phyloP scores from a whole-genome alignment of 2,797 vertebrate species.

The Siniperca obscura region DNA sequence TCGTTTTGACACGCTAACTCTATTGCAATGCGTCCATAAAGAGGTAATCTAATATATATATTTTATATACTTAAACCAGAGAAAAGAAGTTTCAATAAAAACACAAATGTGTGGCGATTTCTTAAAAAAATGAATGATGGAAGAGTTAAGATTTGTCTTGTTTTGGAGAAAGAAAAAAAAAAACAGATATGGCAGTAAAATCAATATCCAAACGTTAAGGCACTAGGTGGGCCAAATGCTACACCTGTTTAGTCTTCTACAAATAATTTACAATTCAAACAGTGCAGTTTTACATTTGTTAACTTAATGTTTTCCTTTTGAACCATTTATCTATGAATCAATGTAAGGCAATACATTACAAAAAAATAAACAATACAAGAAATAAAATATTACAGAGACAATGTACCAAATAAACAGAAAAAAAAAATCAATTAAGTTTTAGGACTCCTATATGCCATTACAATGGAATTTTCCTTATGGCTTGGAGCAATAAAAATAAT shows the following conservation, averaged over 20 bases:
- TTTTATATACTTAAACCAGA: slow-evolving; percentile 76
- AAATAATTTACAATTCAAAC: slow-evolving; percentile 99
- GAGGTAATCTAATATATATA: slow-evolving; percentile 75
- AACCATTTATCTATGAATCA: slow-evolving; percentile 91
- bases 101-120: slow-evolving; percentile 71
- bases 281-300: slow-evolving; percentile 99
- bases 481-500: slow-evolving; percentile 91
- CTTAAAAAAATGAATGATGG: slow-evolving; percentile 75
- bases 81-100: slow-evolving; percentile 78
- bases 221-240: slow-evolving; percentile 94
- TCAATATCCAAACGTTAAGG: slow-evolving; percentile 94
- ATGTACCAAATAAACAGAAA: slow-evolving; percentile 91
- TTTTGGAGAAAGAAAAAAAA: slow-evolving; percentile 82
- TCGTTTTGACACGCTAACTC: slow-evolving; percentile 74
- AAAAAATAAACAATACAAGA: slow-evolving; percentile 81
- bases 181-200: slow-evolving; percentile 92
- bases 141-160: slow-evolving; percentile 82
- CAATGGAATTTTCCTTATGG: slow-evolving; percentile 92
- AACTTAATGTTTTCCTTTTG: slow-evolving; percentile 95
- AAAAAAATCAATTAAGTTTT: slow-evolving; percentile 87
- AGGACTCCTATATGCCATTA: slow-evolving; percentile 91
- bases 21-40: slow-evolving; percentile 84
- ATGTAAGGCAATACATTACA: slow-evolving; percentile 97
- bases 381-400: slow-evolving; percentile 87
- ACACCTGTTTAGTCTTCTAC: slow-evolving; percentile 96